Conservation (phyloP, 2,888 invertebrate genomes). For the Drosophila bunnanda region DNA sequence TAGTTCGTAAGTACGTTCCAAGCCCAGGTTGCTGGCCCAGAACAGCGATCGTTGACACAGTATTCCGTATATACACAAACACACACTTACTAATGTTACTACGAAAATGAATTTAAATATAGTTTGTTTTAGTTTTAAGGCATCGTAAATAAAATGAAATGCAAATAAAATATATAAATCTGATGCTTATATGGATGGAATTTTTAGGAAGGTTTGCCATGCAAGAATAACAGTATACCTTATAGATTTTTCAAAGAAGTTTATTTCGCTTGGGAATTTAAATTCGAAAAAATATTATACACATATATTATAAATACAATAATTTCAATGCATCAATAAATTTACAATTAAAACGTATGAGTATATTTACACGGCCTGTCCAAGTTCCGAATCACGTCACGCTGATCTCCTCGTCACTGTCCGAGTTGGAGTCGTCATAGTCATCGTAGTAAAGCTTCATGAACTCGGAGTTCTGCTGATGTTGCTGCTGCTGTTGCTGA, state of each 20-base stretch:
- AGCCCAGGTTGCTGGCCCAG: slow-evolving; percentile 10
- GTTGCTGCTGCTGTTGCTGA: slow-evolving; percentile 46
- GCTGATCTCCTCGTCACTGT: slow-evolving; percentile 93
- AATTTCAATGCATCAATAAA: slow-evolving; percentile 57
- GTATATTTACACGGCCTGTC: slow-evolving; percentile 60
- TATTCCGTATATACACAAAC: slow-evolving; percentile 46
- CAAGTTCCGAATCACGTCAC: slow-evolving; percentile 90
- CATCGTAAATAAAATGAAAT: slow-evolving; percentile 9
- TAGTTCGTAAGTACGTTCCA: slow-evolving; percentile 56
- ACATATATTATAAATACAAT: slow-evolving; percentile 60
- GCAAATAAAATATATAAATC: slow-evolving; percentile 1
- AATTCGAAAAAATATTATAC: slow-evolving; percentile 79
- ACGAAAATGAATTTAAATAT: slow-evolving; percentile 44
- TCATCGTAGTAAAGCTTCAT: slow-evolving; percentile 85
- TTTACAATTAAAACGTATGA: slow-evolving; percentile 66
- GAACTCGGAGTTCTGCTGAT: slow-evolving; percentile 76
- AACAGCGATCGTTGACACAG: slow-evolving; percentile 26
- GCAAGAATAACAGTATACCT: too few species aligned
- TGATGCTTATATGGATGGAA: too few species aligned
- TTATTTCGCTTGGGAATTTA: slow-evolving; percentile 79
- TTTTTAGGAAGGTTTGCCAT: too few species aligned
- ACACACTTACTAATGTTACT: slow-evolving; percentile 55
- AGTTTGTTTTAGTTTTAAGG: slow-evolving; percentile 22
- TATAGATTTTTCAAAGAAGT: slow-evolving; percentile 53
- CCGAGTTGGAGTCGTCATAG: slow-evolving; percentile 86